Evolutionary conservation across 2,888 invertebrate species (phyloP), one percentile per base, ranked within the genome.

Genomic region (Hirtodrosophila duncani): DNA sequence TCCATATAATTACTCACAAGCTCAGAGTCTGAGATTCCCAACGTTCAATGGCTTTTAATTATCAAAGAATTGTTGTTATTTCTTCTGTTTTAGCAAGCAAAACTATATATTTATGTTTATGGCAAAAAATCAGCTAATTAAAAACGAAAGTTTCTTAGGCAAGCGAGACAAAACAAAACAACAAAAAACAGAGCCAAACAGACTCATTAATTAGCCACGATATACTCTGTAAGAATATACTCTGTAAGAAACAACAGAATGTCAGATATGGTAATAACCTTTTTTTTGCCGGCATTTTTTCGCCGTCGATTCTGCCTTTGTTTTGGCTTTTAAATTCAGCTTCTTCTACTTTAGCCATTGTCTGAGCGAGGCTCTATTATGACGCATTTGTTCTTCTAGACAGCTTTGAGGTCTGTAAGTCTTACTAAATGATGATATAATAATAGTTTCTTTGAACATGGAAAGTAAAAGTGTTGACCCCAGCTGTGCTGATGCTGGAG

Each of bases 41-140:
- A 37, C 71, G 59, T 75, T 70, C 75, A 71, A 70, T 74, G 71
- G 51, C 65, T 57, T 67, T 74, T 78, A 74, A 78, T 74, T 78
- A 74, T 62, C 49, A 53, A 63, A 60, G 78, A 74, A 74, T 74
- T 57, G 38, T 21, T 20, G 14, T 55, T 16, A 27, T 17, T 39
- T 23, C 31, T 14, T 20, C n/a, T 43, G 17, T 34, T 18, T 23
- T 33, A 16, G 55, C 37, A 36, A 44, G 58, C 57, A 43, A 58
- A 60, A 56, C 33, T 44, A 66, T 9, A 42, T n/a, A 58, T 39
- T 67, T 55, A 43, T 62, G 55, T 45, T 66, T 67, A 49, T 64
- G 56, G 3, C 66, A 30, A 38, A 36, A 51, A 45, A 51, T 69
- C 42, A 53, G 56, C 80, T 75, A 72, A 71, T 79, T 74, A 74